Evolutionary conservation across 2,888 invertebrate genomes (phyloP).

Genomic region (Pristionchus japonicus): DNA sequence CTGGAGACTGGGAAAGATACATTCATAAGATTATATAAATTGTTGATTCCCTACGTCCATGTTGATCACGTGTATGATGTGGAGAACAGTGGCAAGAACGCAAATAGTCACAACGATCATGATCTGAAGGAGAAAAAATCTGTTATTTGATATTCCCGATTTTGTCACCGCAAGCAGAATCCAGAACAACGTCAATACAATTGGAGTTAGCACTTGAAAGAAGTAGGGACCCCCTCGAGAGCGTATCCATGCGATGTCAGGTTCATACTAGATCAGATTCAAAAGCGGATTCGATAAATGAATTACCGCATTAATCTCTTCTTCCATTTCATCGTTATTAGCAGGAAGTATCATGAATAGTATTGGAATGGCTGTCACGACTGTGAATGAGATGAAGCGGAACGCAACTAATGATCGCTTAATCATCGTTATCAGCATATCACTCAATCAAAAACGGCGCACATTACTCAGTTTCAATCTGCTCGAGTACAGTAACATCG

Average conservation of each 20-base stretch:
- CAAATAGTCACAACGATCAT: neutral
- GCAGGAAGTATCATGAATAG: too few relatives aligned
- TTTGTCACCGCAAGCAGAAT: neutral
- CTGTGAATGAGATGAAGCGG: too few relatives aligned
- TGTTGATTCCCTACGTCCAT: neutral
- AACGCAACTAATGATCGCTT: too few relatives aligned
- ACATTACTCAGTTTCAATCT: neutral
- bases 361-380: too few relatives aligned
- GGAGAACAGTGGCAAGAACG: neutral
- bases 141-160: too few relatives aligned
- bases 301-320: neutral
- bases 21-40: too few relatives aligned
- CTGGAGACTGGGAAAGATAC: too few relatives aligned
- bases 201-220: neutral
- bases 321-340: too few relatives aligned
- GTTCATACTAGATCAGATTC: neutral
- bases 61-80: neutral
- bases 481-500: neutral
- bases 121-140: too few relatives aligned
- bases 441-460: too few relatives aligned
- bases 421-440: too few relatives aligned
- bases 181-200: neutral
- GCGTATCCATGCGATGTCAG: neutral
- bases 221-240: neutral
- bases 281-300: too few relatives aligned